These are phyloP conservation scores for Chelonia mydas DNA, from an alignment of 2,797 vertebrate species.

Conservation along the genomic window DNA sequence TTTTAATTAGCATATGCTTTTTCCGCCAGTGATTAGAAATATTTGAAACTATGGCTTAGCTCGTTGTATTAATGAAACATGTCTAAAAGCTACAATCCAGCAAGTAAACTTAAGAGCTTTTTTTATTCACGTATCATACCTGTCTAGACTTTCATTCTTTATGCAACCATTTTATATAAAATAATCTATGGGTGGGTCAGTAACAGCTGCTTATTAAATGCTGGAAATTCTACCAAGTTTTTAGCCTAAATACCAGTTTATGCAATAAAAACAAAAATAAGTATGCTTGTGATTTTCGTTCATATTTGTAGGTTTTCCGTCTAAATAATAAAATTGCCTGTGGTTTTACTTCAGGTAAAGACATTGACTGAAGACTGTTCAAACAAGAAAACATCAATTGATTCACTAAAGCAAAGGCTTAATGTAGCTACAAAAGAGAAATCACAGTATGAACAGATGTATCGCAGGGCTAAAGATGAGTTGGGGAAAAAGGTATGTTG, in stretches of 20 bases:
- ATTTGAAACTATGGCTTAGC: not conserved
- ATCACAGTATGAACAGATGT: constrained; percentile 85
- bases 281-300: constrained; percentile 11
- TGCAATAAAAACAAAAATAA: not conserved
- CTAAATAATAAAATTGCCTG: constrained; percentile 2
- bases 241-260: not conserved
- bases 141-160: not conserved
- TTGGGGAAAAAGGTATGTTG: constrained; percentile 89
- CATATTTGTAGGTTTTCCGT: constrained; percentile 22
- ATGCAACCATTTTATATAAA: not conserved
- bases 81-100: not conserved
- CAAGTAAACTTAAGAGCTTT: not conserved
- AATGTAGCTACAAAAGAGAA: constrained; percentile 87
- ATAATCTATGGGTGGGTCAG: not conserved
- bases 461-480: constrained; percentile 86
- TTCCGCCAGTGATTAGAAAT: not conserved
- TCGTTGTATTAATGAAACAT: not conserved
- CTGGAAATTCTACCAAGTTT: not conserved
- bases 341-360: constrained; percentile 83
- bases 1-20: constrained; percentile 5
- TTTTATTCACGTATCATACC: not conserved
- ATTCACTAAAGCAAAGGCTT: constrained; percentile 90
- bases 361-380: constrained; percentile 88
- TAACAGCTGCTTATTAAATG: not conserved
- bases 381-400: constrained; percentile 88